A percentile compares a stretch with the other conserved stretches of the same genome.
phyloP scores from a whole-genome alignment of 2,797 vertebrate genomes.

The Perodicticus potto region DNA sequence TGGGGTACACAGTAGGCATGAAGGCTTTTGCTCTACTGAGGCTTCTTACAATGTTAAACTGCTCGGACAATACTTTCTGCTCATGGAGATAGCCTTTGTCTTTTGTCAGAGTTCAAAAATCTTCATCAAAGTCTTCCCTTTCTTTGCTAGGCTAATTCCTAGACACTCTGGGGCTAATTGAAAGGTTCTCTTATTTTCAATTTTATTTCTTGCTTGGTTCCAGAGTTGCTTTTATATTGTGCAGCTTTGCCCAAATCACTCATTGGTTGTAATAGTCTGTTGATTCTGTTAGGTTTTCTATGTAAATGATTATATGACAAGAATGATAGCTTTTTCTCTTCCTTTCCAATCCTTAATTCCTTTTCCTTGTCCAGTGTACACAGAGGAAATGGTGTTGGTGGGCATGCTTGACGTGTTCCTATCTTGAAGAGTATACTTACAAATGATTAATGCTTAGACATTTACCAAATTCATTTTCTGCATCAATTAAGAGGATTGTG shows the following conservation, averaged over 20 bases:
- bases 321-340: neutral
- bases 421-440: neutral
- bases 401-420: neutral
- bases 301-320: neutral
- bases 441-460: neutral
- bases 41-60: neutral
- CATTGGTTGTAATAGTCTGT: neutral
- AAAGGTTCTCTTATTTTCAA: neutral
- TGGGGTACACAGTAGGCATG: neutral
- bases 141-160: neutral
- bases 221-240: neutral
- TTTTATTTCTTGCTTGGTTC: neutral
- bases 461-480: neutral
- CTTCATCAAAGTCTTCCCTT: neutral
- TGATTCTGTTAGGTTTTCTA: neutral
- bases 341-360: neutral
- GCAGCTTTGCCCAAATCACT: neutral
- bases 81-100: neutral
- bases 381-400: neutral
- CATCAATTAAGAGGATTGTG: too few relatives aligned
- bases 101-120: neutral
- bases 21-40: neutral
- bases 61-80: neutral
- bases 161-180: too few relatives aligned
- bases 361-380: neutral